Evolutionary conservation across 37 sponge, comb jelly and placozoan genomes (phyloP).

Genomic region (Corticium candelabrum): DNA sequence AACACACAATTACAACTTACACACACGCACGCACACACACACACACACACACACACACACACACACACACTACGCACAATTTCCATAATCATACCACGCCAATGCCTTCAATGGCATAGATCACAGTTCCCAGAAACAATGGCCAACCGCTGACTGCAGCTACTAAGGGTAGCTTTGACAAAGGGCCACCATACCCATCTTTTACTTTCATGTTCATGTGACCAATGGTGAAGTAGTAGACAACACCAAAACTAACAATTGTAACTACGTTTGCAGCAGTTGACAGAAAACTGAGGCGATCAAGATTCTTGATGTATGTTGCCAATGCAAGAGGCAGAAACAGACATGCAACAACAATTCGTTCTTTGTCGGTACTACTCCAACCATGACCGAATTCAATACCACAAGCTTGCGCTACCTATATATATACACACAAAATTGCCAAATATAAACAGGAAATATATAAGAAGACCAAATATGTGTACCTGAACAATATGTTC

Average conservation of each 20-base stretch:
- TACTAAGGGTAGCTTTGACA: neutral
- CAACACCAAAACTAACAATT: neutral
- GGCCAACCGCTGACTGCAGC: slow-evolving; percentile 6
- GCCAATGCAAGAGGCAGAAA: no score
- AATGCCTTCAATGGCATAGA: slow-evolving; percentile 83
- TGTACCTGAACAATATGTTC: no score
- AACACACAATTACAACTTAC: neutral
- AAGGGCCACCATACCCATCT: no score
- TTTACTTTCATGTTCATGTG: no score
- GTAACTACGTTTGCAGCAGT: neutral
- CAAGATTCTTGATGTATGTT: neutral
- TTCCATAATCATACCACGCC: slow-evolving; percentile 47
- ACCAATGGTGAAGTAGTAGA: neutral
- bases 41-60: no score
- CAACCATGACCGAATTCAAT: no score
- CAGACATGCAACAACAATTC: no score
- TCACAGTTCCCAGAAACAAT: slow-evolving; percentile 63
- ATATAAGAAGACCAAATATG: no score
- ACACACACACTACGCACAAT: neutral
- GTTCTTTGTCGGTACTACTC: no score
- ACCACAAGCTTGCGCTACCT: no score
- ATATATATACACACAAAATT: no score
- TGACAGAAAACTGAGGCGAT: neutral
- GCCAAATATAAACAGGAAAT: no score
- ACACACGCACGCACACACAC: slow-evolving; percentile 15